phyloP scores from a whole-genome alignment of 2,797 vertebrate species.

The Lithobates sylvaticus region DNA sequence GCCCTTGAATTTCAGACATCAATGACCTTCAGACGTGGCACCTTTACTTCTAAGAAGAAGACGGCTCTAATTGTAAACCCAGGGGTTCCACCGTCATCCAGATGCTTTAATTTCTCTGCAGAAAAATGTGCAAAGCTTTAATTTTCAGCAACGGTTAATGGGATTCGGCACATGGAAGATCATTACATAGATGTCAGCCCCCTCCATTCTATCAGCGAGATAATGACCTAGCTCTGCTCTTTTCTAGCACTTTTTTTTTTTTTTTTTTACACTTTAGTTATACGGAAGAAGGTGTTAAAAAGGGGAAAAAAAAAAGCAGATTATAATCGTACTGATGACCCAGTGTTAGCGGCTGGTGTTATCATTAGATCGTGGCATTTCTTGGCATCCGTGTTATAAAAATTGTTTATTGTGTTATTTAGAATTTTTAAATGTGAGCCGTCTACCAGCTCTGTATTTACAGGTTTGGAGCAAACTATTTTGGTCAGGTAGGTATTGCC shows the following conservation, averaged over 20 bases:
- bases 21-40: constrained; percentile 35
- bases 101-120: constrained; percentile 33
- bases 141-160: constrained; percentile 18
- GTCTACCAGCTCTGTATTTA: too few relatives aligned
- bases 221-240: constrained; percentile 10
- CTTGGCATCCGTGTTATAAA: not conserved
- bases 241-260: constrained; percentile 11
- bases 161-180: not conserved
- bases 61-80: constrained; percentile 16
- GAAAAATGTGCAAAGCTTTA: constrained; percentile 29
- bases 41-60: not conserved
- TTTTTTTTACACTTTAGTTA: constrained; percentile 3
- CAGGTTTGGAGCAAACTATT: too few relatives aligned
- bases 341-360: too few relatives aligned
- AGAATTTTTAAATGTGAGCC: too few relatives aligned
- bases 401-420: not conserved
- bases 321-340: not conserved
- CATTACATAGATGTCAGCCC: not conserved
- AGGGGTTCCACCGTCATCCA: constrained; percentile 16
- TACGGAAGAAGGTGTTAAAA: constrained; percentile 1
- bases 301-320: not conserved
- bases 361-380: not conserved
- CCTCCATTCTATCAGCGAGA: not conserved
- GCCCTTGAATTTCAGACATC: constrained; percentile 30
- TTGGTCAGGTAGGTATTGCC: not conserved